Evolutionary conservation across 2,888 invertebrate genomes (phyloP).

Genomic region (Phragmatobia fuliginosa): DNA sequence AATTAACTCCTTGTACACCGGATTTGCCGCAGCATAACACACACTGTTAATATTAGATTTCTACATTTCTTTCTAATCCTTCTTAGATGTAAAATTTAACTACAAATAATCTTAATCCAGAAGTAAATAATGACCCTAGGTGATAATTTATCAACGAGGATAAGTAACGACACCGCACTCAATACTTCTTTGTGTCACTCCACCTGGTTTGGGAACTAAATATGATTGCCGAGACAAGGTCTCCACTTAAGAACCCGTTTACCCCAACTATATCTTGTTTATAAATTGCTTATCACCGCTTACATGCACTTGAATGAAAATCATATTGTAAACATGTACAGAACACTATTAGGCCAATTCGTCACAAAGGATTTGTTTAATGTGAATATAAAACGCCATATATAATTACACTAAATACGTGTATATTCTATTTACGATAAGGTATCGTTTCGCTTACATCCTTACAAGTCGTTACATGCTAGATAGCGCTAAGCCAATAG

Average conservation of each 20-base stretch:
- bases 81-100: not conserved
- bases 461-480: not conserved
- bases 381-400: not conserved
- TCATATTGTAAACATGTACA: not conserved
- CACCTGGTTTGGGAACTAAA: no score
- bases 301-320: not conserved
- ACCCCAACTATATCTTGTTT: no score
- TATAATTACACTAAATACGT: no score
- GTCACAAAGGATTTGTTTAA: not conserved
- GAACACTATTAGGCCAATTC: not conserved
- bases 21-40: slow-evolving; percentile 2
- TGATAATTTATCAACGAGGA: no score
- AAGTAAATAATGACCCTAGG: no score
- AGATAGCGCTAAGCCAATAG: not conserved
- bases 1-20: slow-evolving; percentile 6
- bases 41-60: no score
- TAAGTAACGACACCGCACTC: no score
- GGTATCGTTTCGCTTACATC: not conserved
- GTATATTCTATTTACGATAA: not conserved
- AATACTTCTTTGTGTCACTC: no score
- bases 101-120: no score
- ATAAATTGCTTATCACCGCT: not conserved
- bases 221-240: no score
- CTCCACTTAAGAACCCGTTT: no score
- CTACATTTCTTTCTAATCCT: slow-evolving; percentile 11